Evolutionary conservation across 1,140 invertebrate species (phyloP).

Genomic region (Philotrypesis tridentata): DNA sequence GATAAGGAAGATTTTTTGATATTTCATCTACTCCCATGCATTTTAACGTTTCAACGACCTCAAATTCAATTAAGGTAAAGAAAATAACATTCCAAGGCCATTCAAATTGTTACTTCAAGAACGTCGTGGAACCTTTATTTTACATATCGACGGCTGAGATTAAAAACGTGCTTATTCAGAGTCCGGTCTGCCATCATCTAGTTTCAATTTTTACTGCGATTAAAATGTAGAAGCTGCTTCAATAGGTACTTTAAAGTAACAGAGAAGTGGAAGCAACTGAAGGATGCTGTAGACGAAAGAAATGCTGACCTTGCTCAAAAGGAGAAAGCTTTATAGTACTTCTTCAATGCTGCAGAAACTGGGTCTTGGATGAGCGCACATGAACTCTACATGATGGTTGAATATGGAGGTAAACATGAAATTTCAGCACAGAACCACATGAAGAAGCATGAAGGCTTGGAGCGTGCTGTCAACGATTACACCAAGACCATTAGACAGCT

Average conservation of each 20-base stretch:
- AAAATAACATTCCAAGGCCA: background rate
- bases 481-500: slow-evolving; percentile 96
- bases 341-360: slow-evolving; percentile 98
- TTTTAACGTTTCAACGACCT: background rate
- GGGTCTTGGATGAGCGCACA: slow-evolving; percentile 99
- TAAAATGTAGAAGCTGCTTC: too few relatives aligned
- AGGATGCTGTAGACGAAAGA: slow-evolving; percentile 84
- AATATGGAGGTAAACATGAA: slow-evolving; percentile 99
- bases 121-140: slow-evolving; percentile 5
- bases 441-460: slow-evolving; percentile 98
- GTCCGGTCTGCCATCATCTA: too few relatives aligned
- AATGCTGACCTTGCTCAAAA: slow-evolving; percentile 80
- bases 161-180: background rate
- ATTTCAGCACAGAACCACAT: slow-evolving; percentile 98
- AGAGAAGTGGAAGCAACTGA: slow-evolving; percentile 93
- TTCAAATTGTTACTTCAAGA: background rate
- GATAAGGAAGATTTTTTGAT: slow-evolving; percentile 2
- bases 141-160: background rate
- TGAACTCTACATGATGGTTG: slow-evolving; percentile 99
- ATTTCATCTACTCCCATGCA: background rate
- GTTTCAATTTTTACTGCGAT: background rate
- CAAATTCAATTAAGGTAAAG: background rate
- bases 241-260: too few relatives aligned
- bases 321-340: slow-evolving; percentile 89
- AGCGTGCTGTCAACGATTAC: slow-evolving; percentile 97